Evolutionary conservation across 2,797 vertebrate species (phyloP), one percentile per base, ranked within the genome.

Genomic region (Ciconia nigra): DNA sequence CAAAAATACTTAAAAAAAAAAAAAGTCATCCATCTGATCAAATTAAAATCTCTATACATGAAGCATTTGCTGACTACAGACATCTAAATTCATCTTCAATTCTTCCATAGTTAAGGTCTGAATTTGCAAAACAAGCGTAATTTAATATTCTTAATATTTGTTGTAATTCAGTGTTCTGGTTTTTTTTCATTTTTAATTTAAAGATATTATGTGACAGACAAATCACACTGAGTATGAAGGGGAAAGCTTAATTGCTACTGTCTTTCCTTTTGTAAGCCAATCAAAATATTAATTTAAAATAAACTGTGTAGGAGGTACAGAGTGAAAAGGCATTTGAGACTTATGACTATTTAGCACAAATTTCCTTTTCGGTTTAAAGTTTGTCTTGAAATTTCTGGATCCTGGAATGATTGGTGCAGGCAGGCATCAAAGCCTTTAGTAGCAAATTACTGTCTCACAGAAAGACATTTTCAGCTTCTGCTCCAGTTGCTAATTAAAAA

Each of bases 381-480:
- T 63, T 93, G 84, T 83, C 83, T 89, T 96, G 78, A 94, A 97
- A 96, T 97, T 97, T 97, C 95, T 96, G 86, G 95, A 98, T 97
- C 98, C 98, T 98, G 98, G 98, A 98, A 98, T 98, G 98, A 98
- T 97, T 95, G 97, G 98, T 98, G 98, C 98, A 97, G 94, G 97
- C 96, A 98, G 98, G 98, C 98, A 95, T 97, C 94, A 98, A 97
- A 98, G 98, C 96, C 98, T 98, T 98, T 97, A 98, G 98, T 98
- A 98, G 98, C 98, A 98, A 98, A 98, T 98, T 98, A 98, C 98
- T 98, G 98, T 98, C 97, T 98, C 98, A 98, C 98, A 98, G 98
- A 98, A 98, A 98, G 98, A 98, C 95, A 98, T 98, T 98, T 98
- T 98, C 98, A 98, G 98, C 98, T 98, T 98, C 98, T 98, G 98